Evolutionary conservation across 1,140 invertebrate genomes (phyloP).

Genomic region (Aphaenogaster floridana): DNA sequence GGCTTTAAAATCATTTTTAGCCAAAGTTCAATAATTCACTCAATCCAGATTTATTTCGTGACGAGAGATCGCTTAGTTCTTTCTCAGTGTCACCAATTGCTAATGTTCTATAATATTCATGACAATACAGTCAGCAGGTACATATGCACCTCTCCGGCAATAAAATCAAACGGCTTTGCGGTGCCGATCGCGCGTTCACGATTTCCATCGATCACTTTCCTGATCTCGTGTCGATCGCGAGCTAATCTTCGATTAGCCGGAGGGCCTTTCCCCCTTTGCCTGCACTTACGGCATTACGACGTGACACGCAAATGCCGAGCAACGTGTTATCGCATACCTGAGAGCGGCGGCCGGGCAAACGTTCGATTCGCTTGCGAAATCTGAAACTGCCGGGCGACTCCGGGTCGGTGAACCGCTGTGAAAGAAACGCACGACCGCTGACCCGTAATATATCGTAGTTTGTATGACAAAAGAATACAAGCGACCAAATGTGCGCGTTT

Average conservation of each 20-base stretch:
- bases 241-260: conserved; percentile 69
- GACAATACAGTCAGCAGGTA: conserved; percentile 18
- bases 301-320: conserved; percentile 75
- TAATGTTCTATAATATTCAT: background rate
- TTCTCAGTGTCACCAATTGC: background rate
- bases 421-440: conserved; percentile 66
- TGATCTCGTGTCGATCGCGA: conserved; percentile 67
- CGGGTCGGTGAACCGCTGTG: conserved; percentile 48
- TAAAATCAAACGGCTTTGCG: conserved; percentile 12
- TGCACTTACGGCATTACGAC: conserved; percentile 61
- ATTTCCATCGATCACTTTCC: conserved; percentile 71
- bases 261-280: conserved; percentile 58
- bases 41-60: background rate
- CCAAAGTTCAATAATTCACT: background rate
- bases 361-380: conserved; percentile 74
- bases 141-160: conserved; percentile 20
- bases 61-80: background rate
- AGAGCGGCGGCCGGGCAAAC: conserved; percentile 54
- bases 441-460: conserved; percentile 62
- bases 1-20: background rate
- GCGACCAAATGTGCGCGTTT: background rate
- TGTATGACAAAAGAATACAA: background rate
- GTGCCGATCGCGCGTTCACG: conserved; percentile 57
- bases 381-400: conserved; percentile 64
- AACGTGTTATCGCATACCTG: conserved; percentile 67